Evolutionary conservation across 1,140 invertebrate species (phyloP).

Genomic region (Phocides pigmalion): DNA sequence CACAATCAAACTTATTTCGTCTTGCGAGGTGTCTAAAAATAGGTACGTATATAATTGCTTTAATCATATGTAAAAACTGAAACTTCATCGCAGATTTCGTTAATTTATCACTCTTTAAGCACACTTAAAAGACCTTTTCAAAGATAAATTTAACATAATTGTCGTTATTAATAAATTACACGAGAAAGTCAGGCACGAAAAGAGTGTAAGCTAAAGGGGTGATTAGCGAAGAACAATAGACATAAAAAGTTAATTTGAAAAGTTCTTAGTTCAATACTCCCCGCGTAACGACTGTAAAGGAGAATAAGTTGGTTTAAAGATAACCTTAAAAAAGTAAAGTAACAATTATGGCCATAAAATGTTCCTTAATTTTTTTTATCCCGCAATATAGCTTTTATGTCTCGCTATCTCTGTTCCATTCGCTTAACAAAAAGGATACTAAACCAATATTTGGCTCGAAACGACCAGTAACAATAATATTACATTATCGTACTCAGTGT

Average conservation of each 20-base stretch:
- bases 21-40: too few species aligned
- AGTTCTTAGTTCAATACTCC: conserved; percentile 27
- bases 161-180: background rate
- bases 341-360: conserved; percentile 28
- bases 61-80: too few species aligned
- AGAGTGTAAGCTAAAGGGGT: conserved; percentile 17
- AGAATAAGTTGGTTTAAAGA: conserved; percentile 17
- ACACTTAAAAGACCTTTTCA: background rate
- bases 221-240: conserved; percentile 26
- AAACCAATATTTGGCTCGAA: conserved; percentile 29
- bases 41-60: too few species aligned
- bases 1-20: too few species aligned
- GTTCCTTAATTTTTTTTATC: conserved; percentile 27
- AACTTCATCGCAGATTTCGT: background rate
- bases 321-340: conserved; percentile 17
- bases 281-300: conserved; percentile 9
- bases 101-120: background rate
- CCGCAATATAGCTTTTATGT: conserved; percentile 28
- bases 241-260: conserved; percentile 31
- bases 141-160: background rate
- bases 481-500: conserved; percentile 52
- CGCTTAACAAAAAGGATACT: conserved; percentile 19
- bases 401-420: conserved; percentile 18
- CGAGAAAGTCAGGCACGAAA: conserved; percentile 2
- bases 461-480: conserved; percentile 42